phyloP scores from a whole-genome alignment of 2,888 invertebrate genomes.

The Frankliniella intonsa region DNA sequence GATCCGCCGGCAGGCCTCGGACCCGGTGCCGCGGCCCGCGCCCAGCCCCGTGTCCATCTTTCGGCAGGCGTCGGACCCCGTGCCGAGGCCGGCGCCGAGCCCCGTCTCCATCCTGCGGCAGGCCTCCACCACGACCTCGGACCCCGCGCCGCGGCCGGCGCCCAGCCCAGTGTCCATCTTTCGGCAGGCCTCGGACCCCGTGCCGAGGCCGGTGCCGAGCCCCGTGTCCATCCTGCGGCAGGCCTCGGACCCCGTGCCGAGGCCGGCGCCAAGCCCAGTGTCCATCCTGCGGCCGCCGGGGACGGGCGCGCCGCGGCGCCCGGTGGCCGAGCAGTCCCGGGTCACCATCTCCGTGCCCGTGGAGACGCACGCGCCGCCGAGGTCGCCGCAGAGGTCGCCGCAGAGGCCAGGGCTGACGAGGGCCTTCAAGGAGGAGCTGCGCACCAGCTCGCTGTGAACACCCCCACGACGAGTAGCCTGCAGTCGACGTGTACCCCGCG shows the following conservation, averaged over 20 bases:
- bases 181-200: neutral
- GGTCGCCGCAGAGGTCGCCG: neutral
- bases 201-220: neutral
- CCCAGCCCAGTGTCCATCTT: neutral
- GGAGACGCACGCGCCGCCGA: conserved; percentile 12
- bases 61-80: conserved; percentile 13
- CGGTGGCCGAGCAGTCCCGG: neutral
- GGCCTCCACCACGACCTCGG: neutral
- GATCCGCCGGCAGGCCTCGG: conserved; percentile 19
- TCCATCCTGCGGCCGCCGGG: conserved; percentile 2
- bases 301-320: neutral
- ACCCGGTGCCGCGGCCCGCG: neutral
- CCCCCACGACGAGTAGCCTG: neutral
- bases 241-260: neutral
- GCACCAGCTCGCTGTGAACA: conserved; percentile 2
- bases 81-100: neutral
- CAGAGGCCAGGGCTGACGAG: neutral
- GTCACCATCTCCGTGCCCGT: conserved; percentile 13
- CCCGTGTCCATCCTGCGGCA: neutral
- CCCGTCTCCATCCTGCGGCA: neutral
- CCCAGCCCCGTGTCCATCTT: neutral
- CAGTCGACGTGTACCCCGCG: neutral
- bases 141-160: neutral
- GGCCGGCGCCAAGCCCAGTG: neutral
- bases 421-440: conserved; percentile 18